Evolutionary conservation across 1,140 invertebrate species (phyloP).

Genomic region (Laupala kohalensis): DNA sequence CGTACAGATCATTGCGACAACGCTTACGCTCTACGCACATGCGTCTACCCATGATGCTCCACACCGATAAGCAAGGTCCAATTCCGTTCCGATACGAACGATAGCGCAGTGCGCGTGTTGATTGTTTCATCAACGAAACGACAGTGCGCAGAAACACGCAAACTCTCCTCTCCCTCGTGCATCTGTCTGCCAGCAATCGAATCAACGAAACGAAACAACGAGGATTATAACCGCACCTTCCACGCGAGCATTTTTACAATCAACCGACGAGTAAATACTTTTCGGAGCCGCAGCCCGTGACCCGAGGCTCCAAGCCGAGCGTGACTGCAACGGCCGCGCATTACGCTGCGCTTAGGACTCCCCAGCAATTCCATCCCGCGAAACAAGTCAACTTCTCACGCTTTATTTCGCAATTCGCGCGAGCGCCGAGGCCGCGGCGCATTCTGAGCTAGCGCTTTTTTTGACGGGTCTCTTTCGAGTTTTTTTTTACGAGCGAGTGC

Average conservation of each 20-base stretch:
- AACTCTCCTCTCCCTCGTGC: too few relatives aligned
- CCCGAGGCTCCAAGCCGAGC: neutral
- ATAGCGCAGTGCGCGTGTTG: neutral
- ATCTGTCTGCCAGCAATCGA: too few relatives aligned
- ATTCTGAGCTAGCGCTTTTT: neutral
- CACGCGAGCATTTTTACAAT: neutral
- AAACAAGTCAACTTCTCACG: neutral
- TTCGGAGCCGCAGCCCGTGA: neutral
- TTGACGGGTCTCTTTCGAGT: neutral
- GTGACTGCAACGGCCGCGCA: neutral
- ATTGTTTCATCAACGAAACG: neutral
- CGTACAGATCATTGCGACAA: neutral
- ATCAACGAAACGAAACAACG: neutral
- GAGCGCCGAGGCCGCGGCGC: too few relatives aligned
- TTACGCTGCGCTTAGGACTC: neutral
- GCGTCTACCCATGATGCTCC: neutral
- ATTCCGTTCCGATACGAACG: neutral
- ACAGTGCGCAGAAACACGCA: neutral
- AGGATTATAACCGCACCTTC: neutral
- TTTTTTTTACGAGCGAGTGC: neutral
- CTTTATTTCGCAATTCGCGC: neutral
- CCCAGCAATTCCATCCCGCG: neutral
- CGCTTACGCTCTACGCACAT: neutral
- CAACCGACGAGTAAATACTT: neutral
- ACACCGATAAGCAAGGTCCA: neutral